A percentile compares a stretch with the other conserved stretches of the same genome.
phyloP scores from a whole-genome alignment of 2,113 vertebrate species.

The Callionymus lyra region DNA sequence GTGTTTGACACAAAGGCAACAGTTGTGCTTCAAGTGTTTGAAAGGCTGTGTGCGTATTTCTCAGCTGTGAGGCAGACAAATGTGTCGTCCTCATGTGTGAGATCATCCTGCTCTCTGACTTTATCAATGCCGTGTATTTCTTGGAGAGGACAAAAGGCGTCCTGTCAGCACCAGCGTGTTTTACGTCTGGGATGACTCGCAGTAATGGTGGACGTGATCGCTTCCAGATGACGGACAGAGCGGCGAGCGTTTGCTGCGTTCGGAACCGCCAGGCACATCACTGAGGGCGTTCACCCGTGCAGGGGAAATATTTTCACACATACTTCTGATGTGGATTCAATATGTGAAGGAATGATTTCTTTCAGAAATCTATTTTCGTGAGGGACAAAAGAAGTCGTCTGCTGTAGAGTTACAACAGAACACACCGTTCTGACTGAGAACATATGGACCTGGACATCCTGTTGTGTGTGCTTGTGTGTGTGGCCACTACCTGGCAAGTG shows the following conservation, averaged over 20 bases:
- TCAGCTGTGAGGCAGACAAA: not conserved
- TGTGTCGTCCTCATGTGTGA: not conserved
- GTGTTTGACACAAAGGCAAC: too few species aligned
- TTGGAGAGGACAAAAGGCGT: slow-evolving; percentile 32
- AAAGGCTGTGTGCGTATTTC: too few species aligned
- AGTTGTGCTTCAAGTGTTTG: too few species aligned
- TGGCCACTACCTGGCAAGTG: slow-evolving; percentile 20
- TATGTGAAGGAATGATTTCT: too few species aligned
- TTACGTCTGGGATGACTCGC: slow-evolving; percentile 15
- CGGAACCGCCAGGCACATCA: not conserved
- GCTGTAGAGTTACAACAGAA: slow-evolving; percentile 13
- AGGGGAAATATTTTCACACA: too few species aligned
- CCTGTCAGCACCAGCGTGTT: slow-evolving; percentile 46
- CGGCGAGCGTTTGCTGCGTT: slow-evolving; percentile 1
- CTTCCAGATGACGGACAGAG: slow-evolving; percentile 43
- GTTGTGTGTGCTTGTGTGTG: slow-evolving; percentile 14
- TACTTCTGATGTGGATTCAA: too few species aligned
- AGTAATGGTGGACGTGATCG: slow-evolving; percentile 39
- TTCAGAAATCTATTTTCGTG: too few species aligned
- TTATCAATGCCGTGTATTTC: slow-evolving; percentile 1
- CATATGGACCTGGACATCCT: slow-evolving; percentile 29
- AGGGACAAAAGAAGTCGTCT: not conserved
- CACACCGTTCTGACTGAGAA: slow-evolving; percentile 24
- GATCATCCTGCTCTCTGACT: slow-evolving; percentile 3
- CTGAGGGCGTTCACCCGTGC: too few species aligned